Base-by-base conservation (phyloP, 2,113 vertebrate species). In the Ameiurus melas region DNA sequence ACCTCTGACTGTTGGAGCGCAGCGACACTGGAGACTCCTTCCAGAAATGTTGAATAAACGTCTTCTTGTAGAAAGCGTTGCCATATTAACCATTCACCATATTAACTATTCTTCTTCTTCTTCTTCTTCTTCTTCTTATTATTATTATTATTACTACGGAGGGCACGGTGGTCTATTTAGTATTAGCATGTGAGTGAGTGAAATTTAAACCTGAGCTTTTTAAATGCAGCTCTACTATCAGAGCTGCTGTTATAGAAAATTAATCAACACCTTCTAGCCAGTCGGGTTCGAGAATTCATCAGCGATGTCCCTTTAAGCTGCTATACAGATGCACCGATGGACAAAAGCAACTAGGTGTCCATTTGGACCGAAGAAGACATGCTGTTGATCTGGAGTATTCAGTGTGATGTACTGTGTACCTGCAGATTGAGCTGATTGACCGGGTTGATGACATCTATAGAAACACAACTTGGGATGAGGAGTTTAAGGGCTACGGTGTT, bases 381-480 rank as follows among this genome's bases (percentile, higher is more conserved):
- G 19, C 75, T 78, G 22, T 51, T 16, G 27, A 27, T 79, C 7
- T 30, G 43, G 39, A 33, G 14, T 71, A 9, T 25, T 60, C 9
- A 3, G 4, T 39, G 19, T 62, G 30, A 75, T 80, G 30, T 82
- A 3, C 27, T 19, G 55, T 84, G 80, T 66, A 13, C 53, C 84
- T 79, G 10, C 94, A 99, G 98, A 99, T 99, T 84, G 98, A 99
- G 43, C 91, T 99, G 89, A 99, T 99, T 86, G 98, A 99, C 91
- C 96, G 98, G 58, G 98, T 99, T 10, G 98, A 99, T 89, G 98
- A 99, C 95, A 99, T 99, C 92, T 99, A 99, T 93, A 95, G 97
- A 81, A 98, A 99, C 91, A 99, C 98, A 0, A 96, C 97, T 0
- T 99, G 98, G 98, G 97, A 97, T 14, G 95, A 97, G 0, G 96